These are phyloP conservation scores for western clawed frog (Xenopus tropicalis) DNA, from an alignment of 2,113 vertebrate species.

Conservation along the genomic window DNA sequence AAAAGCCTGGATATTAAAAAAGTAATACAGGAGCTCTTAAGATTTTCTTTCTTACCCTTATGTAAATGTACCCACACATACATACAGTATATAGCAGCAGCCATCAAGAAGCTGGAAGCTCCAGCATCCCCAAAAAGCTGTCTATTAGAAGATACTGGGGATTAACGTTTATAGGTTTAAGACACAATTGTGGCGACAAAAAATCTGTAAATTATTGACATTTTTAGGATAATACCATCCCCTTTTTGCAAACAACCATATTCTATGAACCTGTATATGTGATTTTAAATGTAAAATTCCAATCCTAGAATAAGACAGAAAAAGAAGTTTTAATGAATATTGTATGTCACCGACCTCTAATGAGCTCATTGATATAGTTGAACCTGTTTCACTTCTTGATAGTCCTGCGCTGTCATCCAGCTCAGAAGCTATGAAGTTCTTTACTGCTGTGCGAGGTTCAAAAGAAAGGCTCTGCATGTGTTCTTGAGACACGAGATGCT, in stretches of 20 bases:
- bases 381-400: constrained; percentile 96
- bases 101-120: too few relatives aligned
- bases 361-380: constrained; percentile 98
- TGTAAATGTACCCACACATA: too few relatives aligned
- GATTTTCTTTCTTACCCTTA: too few relatives aligned
- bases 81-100: too few relatives aligned
- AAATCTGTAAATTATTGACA: too few relatives aligned
- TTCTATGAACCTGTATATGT: not conserved
- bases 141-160: too few relatives aligned
- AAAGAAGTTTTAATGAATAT: constrained; percentile 22
- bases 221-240: too few relatives aligned
- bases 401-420: constrained; percentile 90
- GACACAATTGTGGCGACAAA: too few relatives aligned
- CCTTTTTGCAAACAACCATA: not conserved
- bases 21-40: too few relatives aligned
- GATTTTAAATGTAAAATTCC: not conserved
- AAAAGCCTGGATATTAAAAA: too few relatives aligned
- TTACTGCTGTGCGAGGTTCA: constrained; percentile 95
- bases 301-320: constrained; percentile 22
- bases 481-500: constrained; percentile 83
- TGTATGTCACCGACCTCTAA: constrained; percentile 80
- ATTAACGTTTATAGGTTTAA: too few relatives aligned
- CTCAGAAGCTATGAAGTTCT: constrained; percentile 95
- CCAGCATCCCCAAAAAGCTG: too few relatives aligned
- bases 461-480: constrained; percentile 94